Conservation (phyloP, 2,888 invertebrate species). For the Lissocephala sabroskyi region DNA sequence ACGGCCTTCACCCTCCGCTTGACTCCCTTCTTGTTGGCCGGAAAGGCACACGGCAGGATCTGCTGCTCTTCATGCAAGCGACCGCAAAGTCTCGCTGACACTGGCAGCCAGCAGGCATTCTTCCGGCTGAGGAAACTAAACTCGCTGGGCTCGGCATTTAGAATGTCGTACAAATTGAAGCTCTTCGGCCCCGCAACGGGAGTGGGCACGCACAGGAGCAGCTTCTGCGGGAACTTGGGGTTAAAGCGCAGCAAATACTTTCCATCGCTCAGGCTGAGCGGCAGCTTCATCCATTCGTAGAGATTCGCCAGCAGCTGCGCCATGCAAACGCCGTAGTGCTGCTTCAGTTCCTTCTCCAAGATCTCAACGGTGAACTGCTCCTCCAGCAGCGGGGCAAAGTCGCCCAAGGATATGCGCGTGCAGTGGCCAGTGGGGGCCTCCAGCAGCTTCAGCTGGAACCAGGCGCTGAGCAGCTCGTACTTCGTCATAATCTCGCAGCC, state of each 20-base stretch:
- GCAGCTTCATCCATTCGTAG: slow-evolving; percentile 50
- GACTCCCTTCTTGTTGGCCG: slow-evolving; percentile 10
- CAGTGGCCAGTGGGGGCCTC: slow-evolving; percentile 34
- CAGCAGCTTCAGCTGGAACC: slow-evolving; percentile 56
- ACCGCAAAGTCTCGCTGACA: slow-evolving; percentile 47
- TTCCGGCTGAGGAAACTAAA: slow-evolving; percentile 47
- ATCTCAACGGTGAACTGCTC: slow-evolving; percentile 36
- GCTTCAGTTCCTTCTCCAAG: slow-evolving; percentile 46
- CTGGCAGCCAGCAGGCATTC: slow-evolving; percentile 43
- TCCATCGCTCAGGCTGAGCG: slow-evolving; percentile 41
- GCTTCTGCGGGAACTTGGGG: slow-evolving; percentile 50
- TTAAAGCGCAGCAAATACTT: slow-evolving; percentile 58
- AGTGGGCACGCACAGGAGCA: slow-evolving; percentile 53
- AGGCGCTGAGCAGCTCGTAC: slow-evolving; percentile 56
- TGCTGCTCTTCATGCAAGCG: slow-evolving; percentile 47
- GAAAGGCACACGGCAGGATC: slow-evolving; percentile 58
- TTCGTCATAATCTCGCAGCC: slow-evolving; percentile 66
- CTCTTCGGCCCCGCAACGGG: slow-evolving; percentile 35
- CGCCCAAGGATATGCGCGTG: slow-evolving; percentile 41
- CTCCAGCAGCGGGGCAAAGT: slow-evolving; percentile 43
- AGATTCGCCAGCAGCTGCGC: slow-evolving; percentile 46
- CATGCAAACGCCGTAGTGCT: slow-evolving; percentile 42
- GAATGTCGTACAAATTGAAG: slow-evolving; percentile 40
- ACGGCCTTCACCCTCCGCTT: background rate
- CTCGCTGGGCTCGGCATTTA: slow-evolving; percentile 38